Base-by-base conservation (phyloP, 2,797 vertebrate genomes). In the Apodemus agrarius region DNA sequence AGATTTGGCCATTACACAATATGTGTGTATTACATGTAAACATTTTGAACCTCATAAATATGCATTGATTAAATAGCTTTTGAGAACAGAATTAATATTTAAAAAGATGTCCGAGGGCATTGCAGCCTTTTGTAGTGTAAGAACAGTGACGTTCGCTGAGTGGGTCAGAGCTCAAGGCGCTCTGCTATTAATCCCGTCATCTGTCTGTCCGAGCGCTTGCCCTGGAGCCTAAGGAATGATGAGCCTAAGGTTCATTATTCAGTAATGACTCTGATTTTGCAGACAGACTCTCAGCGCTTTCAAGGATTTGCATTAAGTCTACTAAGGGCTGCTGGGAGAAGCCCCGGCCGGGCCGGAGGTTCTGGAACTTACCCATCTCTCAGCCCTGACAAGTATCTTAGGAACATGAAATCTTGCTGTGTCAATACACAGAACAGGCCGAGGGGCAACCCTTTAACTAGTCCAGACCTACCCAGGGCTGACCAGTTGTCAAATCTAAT, bases 401-500 rank as follows among this genome's bases (percentile, higher is more conserved):
- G 59, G 65, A 90, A 91, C 57, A 82, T 86, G 57, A 49, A 67
- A 49, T 52, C 54, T 78, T 59, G 37, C 83, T 63, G 61, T 76
- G 80, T 90, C 43, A 57, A 13, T n/a, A 85, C 75, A 61, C 57
- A 72, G 65, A n/a, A 46, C 0, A 83, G 49, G 46, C 88, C 49
- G 37, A 86, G 76, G 43, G 72, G 76, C 75, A 89, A 80, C 91
- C 31, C 22, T 89, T 31, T 65, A 54, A 90, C 52, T 88, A 65
- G 59, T 46, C 40, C 93, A 88, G 80, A 91, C 74, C 67, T 93
- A 82, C 88, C 94, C 92, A 85, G 59, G 96, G 87, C 95, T 88
- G 63, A 40, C 40, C 84, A 93, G 91, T 84, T 93, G 72, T 94
- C 91, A 87, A 92, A 87, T 59, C 61, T 97, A 94, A 95, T 96